Conservation (phyloP, 2,113 vertebrate species). For the Ia io region DNA sequence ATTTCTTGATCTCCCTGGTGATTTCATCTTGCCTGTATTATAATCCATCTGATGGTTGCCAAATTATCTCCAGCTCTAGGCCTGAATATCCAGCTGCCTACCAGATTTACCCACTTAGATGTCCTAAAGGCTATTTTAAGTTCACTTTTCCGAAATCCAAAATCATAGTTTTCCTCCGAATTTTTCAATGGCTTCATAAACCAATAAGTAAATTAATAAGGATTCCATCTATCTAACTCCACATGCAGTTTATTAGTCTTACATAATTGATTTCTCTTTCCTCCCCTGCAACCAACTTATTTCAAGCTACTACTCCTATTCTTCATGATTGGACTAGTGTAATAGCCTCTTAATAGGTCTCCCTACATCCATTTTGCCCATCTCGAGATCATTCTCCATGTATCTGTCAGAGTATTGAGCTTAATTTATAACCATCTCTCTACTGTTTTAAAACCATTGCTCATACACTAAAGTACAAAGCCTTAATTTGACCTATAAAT, state of each 20-base stretch:
- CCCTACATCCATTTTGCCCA: not conserved
- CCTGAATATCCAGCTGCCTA: not conserved
- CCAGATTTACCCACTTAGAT: not conserved
- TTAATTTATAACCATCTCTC: not conserved
- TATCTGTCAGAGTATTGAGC: not conserved
- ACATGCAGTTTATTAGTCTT: not conserved
- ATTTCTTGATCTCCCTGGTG: not conserved
- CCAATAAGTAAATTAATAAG: not conserved
- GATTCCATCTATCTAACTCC: not conserved
- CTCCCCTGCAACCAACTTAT: not conserved
- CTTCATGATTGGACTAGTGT: not conserved
- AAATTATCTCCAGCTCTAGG: not conserved
- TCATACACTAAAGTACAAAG: not conserved
- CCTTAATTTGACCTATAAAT: not conserved
- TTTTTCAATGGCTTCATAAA: constrained; percentile 18
- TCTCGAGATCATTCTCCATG: not conserved
- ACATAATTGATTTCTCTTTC: constrained; percentile 1
- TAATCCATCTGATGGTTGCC: not conserved
- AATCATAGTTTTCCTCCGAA: not conserved
- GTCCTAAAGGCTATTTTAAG: not conserved
- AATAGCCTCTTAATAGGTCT: not conserved
- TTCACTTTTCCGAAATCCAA: not conserved
- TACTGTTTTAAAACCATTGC: not conserved
- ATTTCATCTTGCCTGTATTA: not conserved
- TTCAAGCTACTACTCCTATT: not conserved